These are phyloP conservation scores for Athalia rosae DNA, from an alignment of 2,888 invertebrate genomes.

Conservation along the genomic window DNA sequence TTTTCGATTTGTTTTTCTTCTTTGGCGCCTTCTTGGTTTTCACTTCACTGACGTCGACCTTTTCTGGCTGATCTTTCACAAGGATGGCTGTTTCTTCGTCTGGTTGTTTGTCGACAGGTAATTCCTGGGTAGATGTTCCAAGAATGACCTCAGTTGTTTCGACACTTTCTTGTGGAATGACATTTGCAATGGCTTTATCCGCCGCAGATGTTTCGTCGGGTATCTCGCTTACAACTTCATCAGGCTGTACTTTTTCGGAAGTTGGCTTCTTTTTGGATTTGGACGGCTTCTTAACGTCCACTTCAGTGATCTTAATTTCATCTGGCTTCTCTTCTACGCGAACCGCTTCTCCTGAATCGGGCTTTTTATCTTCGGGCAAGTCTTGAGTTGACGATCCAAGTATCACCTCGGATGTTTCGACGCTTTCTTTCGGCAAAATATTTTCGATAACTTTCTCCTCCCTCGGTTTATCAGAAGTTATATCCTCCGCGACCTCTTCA, in stretches of 20 bases:
- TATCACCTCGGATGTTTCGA: constrained; percentile 57
- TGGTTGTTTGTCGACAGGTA: constrained; percentile 50
- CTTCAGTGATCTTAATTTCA: constrained; percentile 3
- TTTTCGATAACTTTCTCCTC: constrained; percentile 47
- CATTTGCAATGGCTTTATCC: constrained; percentile 51
- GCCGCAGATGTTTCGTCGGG: constrained; percentile 58
- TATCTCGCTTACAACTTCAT: constrained; percentile 58
- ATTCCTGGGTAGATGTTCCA: constrained; percentile 40
- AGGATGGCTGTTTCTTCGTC: constrained; percentile 51
- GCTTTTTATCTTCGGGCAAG: constrained; percentile 52
- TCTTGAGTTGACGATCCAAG: constrained; percentile 55
- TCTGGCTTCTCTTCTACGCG: too few relatives aligned
- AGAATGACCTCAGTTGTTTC: constrained; percentile 44
- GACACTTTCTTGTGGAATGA: constrained; percentile 32
- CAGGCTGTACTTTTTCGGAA: constrained; percentile 44
- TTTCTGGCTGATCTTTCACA: constrained; percentile 42
- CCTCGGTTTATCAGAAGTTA: constrained; percentile 64
- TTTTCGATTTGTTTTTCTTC: constrained; percentile 59
- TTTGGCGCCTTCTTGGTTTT: constrained; percentile 55
- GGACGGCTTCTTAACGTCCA: constrained; percentile 54
- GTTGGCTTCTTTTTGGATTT: constrained; percentile 48
- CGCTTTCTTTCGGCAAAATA: constrained; percentile 51
- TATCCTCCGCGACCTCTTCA: constrained; percentile 62
- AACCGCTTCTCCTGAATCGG: constrained; percentile 51
- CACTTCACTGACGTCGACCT: constrained; percentile 37